Base-by-base conservation (phyloP, 2,888 invertebrate genomes). In the Lydus trimaculatus region DNA sequence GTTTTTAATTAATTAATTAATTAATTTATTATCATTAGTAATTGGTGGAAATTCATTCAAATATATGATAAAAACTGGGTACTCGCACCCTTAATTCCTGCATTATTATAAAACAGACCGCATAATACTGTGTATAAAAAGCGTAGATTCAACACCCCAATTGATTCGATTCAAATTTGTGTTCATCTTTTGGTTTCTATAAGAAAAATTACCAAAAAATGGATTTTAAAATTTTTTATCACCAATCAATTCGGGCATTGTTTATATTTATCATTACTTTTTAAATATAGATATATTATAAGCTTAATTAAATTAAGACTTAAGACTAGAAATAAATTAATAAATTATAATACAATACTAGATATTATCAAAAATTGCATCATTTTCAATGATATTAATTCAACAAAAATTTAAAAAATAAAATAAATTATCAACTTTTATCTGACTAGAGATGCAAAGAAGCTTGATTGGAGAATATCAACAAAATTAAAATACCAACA, bases 81-180 rank as follows among this genome's bases (percentile, higher is more conserved):
- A 82, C 81, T 82, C 80, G 78, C 76, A 81, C 77, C 79, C 77
- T 73, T 75, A 71, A 75, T 74, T 72, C 72, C 72, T 74, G 72
- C 72, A 74, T 70, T 72, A 69, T 43, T 31, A 43, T 43, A 76
- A 75, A 75, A 78, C 76, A 78, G 78, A 79, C 78, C 78, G 78
- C 75, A 73, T 78, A 80, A 80, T 80, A 80, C 80, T 80, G 79
- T 76, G 75, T 76, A 77, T 69, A 20, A 48, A 48, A 80, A 80
- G 80, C 79, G 76, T 78, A 78, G 72, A 67, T 63, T 48, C 72
- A 70, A 63, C 64, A 68, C 61, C 63, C 25, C 13, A 33, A 60
- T 31, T 15, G 25, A 56, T 56, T 56, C 5, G 23, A 25, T 20
- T 11, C 48, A 20, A 48, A 48, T 20, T 28, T 20, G 20, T n/a